Conservation (phyloP, 2,797 vertebrate species). For the Gastrophryne carolinensis region DNA sequence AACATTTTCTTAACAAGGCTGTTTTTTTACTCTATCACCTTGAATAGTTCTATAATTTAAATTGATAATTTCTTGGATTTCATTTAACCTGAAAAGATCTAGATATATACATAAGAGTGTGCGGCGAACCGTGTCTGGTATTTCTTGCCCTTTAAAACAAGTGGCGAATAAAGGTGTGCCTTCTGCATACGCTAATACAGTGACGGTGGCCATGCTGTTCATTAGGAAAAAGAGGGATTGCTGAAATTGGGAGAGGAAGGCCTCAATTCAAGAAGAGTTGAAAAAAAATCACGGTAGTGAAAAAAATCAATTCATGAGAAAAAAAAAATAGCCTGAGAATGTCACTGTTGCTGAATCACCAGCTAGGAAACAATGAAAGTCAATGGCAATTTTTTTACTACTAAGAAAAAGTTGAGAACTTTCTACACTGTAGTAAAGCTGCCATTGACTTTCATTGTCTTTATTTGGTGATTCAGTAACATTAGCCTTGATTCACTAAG, state of each 20-base stretch:
- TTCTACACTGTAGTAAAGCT: no score
- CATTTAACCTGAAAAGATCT: not conserved
- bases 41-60: not conserved
- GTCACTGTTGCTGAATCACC: no score
- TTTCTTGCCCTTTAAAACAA: not conserved
- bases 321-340: no score
- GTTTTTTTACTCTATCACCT: not conserved
- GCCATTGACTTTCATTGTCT: no score
- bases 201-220: not conserved
- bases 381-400: no score
- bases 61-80: not conserved
- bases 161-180: not conserved
- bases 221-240: not conserved
- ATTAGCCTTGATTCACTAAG: no score
- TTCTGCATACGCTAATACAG: not conserved
- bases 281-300: no score
- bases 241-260: conserved; percentile 2
- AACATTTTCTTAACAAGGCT: not conserved
- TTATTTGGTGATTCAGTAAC: no score
- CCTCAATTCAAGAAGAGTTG: no score
- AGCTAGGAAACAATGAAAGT: no score
- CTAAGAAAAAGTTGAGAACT: no score
- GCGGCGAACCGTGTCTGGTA: not conserved
- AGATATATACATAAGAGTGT: conserved; percentile 1
- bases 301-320: no score